Conservation (phyloP, 2,888 invertebrate genomes). For the Salticus scenicus region DNA sequence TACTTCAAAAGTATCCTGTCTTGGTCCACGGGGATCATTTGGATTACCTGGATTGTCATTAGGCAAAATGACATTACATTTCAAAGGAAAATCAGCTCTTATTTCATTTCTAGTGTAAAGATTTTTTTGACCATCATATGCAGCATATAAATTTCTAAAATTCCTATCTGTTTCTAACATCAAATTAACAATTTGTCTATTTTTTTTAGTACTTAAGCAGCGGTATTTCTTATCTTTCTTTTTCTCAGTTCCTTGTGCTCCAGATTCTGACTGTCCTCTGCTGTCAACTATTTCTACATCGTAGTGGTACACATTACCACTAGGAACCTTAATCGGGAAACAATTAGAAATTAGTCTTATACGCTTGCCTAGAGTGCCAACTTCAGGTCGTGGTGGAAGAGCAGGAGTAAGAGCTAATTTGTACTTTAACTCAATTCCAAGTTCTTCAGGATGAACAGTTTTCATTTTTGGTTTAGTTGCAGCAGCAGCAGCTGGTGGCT, state of each 20-base stretch:
- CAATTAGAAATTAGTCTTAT: slow-evolving; percentile 77
- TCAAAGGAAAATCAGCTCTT: slow-evolving; percentile 71
- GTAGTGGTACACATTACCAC: slow-evolving; percentile 78
- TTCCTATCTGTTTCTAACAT: slow-evolving; percentile 76
- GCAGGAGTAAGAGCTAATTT: slow-evolving; percentile 1
- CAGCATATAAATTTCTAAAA: slow-evolving; percentile 77
- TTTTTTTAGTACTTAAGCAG: slow-evolving; percentile 75
- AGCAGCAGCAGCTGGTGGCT: neutral
- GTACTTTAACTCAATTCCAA: slow-evolving; percentile 38
- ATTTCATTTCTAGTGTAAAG: slow-evolving; percentile 78
- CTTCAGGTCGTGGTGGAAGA: slow-evolving; percentile 25
- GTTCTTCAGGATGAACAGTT: slow-evolving; percentile 30
- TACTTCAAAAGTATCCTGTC: slow-evolving; percentile 41
- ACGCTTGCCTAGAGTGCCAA: slow-evolving; percentile 45
- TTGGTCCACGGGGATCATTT: slow-evolving; percentile 22
- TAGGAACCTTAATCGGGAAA: slow-evolving; percentile 78
- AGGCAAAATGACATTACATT: slow-evolving; percentile 23
- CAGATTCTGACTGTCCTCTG: neutral
- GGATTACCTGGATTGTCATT: slow-evolving; percentile 33
- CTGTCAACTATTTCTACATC: slow-evolving; percentile 77
- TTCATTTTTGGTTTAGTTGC: slow-evolving; percentile 4
- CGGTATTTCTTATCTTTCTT: slow-evolving; percentile 40
- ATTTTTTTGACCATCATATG: slow-evolving; percentile 79
- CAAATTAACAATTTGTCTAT: slow-evolving; percentile 77
- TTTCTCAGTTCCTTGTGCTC: too few species aligned